Conservation (phyloP, 2,888 invertebrate genomes). For the Caenorhabditis sulstoni region DNA sequence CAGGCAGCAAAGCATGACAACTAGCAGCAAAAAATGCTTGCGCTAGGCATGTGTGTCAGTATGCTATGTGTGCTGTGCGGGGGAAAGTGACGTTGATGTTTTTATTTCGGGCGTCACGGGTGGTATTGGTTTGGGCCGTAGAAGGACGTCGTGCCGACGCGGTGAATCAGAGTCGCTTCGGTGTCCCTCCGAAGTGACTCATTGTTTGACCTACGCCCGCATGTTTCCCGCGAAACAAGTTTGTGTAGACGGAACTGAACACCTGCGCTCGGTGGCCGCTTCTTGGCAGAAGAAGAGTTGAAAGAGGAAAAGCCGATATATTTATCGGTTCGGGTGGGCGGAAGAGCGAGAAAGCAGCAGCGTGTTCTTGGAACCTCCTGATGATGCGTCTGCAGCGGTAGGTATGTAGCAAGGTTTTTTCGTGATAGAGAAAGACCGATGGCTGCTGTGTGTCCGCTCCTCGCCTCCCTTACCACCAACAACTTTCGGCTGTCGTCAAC, state of each 20-base stretch:
- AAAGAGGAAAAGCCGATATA: conserved; percentile 27
- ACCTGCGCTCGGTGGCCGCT: conserved; percentile 3
- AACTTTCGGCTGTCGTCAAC: conserved; percentile 36
- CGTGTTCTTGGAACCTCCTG: conserved; percentile 42
- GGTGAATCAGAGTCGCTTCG: conserved; percentile 47
- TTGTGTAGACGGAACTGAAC: conserved; percentile 18
- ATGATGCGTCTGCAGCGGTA: conserved; percentile 20
- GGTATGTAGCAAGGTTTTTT: conserved; percentile 40
- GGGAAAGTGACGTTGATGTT: conserved; percentile 55
- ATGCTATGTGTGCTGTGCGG: conserved; percentile 22
- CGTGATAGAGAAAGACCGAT: conserved; percentile 13
- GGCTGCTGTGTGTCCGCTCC: conserved; percentile 37
- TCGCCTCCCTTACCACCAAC: conserved; percentile 22
- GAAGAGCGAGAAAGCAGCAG: conserved; percentile 20
- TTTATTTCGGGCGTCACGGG: conserved; percentile 54
- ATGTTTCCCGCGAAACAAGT: conserved; percentile 31
- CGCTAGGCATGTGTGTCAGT: conserved; percentile 35
- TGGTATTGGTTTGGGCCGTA: conserved; percentile 23
- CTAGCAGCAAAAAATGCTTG: conserved; percentile 46
- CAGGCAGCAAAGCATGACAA: conserved; percentile 38
- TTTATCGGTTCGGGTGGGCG: conserved; percentile 54
- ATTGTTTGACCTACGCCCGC: conserved; percentile 57
- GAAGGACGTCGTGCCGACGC: conserved; percentile 14
- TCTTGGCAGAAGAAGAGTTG: conserved; percentile 10
- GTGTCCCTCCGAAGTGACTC: conserved; percentile 32